Percentiles rank a stretch among this genome's conserved stretches.
These are phyloP conservation scores for Trididemnum nubilum DNA, from an alignment of 23 tunicate genomes.

Conservation along the genomic window DNA sequence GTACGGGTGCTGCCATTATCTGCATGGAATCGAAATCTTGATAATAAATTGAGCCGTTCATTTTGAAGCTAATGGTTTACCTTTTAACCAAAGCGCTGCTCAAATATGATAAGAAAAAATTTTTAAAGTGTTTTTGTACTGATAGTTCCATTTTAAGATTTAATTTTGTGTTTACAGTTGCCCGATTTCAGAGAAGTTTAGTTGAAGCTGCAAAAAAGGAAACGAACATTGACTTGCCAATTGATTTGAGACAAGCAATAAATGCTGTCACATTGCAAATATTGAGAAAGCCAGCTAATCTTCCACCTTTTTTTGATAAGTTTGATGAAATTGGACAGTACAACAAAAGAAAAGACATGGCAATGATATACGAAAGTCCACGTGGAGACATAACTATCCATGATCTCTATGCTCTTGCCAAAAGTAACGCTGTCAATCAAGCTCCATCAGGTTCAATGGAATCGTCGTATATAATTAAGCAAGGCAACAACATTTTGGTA, in stretches of 20 bases:
- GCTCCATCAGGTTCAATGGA: neutral
- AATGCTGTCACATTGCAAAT: constrained; percentile 1
- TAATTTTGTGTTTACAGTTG: neutral
- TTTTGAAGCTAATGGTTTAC: too few species aligned
- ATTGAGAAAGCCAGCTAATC: neutral
- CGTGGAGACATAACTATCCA: neutral
- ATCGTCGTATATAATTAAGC: neutral
- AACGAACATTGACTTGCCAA: constrained; percentile 16
- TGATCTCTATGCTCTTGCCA: neutral
- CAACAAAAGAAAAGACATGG: neutral
- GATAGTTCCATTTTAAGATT: too few species aligned
- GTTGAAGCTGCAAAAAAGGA: neutral
- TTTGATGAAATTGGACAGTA: neutral
- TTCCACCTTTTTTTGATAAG: neutral
- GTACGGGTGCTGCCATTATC: too few species aligned
- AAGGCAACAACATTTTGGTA: constrained; percentile 9
- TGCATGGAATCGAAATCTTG: too few species aligned
- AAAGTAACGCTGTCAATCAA: neutral
- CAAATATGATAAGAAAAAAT: too few species aligned
- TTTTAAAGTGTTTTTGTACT: too few species aligned
- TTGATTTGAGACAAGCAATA: neutral
- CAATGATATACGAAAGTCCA: neutral
- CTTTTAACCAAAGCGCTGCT: too few species aligned
- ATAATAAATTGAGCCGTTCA: too few species aligned
- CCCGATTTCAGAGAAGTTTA: neutral